Percentiles rank a stretch among this genome's conserved stretches.
Evolutionary conservation across 2,113 vertebrate species (phyloP).

Genomic region (Phodopus roborovskii): DNA sequence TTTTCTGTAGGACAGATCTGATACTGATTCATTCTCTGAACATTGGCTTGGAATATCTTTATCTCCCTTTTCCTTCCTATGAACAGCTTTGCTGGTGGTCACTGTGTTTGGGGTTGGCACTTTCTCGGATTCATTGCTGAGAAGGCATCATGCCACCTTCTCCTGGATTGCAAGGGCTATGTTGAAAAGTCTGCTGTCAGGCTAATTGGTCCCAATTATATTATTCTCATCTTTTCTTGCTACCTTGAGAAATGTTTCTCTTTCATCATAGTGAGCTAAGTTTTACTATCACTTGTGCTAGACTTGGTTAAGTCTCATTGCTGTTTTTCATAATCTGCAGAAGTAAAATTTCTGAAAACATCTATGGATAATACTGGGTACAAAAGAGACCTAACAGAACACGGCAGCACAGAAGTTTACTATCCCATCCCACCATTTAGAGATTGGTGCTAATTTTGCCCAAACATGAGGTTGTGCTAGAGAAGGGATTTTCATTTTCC

Average conservation of each 20-base stretch:
- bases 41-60: neutral
- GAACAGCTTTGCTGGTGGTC: neutral
- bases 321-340: neutral
- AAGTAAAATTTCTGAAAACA: neutral
- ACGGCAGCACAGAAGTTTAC: neutral
- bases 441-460: no score
- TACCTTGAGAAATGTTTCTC: neutral
- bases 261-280: neutral
- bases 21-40: neutral
- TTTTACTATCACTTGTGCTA: neutral
- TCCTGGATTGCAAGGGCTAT: neutral
- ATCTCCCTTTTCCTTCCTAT: neutral
- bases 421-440: fast-evolving
- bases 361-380: fast-evolving
- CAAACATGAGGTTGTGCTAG: neutral
- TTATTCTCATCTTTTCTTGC: neutral
- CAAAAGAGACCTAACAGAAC: neutral
- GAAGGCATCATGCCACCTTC: neutral
- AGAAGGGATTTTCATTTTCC: neutral
- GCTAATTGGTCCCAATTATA: neutral
- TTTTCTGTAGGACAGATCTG: neutral
- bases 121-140: neutral
- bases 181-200: neutral
- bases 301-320: neutral
- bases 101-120: neutral